Percentiles rank a stretch among this genome's conserved stretches.
phyloP scores from a whole-genome alignment of 2,113 vertebrate species.

The Ursus arctos region DNA sequence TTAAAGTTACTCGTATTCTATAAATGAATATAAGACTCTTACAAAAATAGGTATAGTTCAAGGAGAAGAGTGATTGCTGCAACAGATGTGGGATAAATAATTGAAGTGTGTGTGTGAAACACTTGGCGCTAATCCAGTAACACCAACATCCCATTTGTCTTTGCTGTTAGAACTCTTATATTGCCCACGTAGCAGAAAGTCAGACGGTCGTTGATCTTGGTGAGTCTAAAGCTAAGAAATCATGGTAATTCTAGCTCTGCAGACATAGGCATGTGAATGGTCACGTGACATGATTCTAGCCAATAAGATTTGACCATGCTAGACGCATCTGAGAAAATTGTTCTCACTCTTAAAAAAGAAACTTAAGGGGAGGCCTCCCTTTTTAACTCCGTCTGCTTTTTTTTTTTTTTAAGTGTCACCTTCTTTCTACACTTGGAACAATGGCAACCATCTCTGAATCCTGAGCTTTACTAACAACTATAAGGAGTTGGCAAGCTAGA shows the following conservation, averaged over 20 bases:
- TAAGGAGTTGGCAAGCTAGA: not conserved
- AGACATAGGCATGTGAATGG: not conserved
- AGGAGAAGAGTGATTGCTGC: not conserved
- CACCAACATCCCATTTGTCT: not conserved
- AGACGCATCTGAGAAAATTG: not conserved
- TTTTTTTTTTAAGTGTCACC: not conserved
- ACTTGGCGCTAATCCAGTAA: not conserved
- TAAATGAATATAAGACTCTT: not conserved
- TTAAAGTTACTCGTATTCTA: not conserved
- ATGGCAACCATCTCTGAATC: not conserved
- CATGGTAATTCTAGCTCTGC: not conserved
- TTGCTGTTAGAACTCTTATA: not conserved
- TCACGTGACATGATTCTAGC: not conserved
- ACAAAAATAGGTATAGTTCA: not conserved
- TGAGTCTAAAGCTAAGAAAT: not conserved
- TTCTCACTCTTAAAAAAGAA: not conserved
- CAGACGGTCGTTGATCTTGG: not conserved
- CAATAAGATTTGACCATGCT: not conserved
- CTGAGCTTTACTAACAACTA: not conserved
- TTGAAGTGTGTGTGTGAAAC: not conserved
- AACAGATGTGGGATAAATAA: slow-evolving; percentile 32
- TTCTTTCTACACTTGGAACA: not conserved
- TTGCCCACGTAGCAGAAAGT: not conserved
- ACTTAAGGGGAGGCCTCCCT: not conserved
- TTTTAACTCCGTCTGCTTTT: not conserved